Evolutionary conservation across 92 coral and sea anemone species (phyloP), one percentile per base, ranked within the genome.

Genomic region (Zoanthus sociatus): DNA sequence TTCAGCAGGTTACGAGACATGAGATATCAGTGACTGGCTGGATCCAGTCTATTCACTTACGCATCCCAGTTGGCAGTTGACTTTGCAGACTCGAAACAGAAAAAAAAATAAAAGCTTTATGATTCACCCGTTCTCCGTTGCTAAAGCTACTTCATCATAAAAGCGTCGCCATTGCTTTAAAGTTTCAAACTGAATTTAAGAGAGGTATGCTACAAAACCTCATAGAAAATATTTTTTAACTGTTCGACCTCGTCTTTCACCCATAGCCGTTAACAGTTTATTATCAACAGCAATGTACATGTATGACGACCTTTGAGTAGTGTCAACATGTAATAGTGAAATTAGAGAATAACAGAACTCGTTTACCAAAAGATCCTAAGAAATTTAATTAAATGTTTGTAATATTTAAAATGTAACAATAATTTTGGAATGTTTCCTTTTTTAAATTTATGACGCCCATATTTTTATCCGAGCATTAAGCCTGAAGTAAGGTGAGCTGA

Each of bases 1-100:
- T 54, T 75, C 78, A 44, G 78, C 69, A 63, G n/a, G 21, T 63
- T 18, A 7, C n/a, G 69, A 63, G 69, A 63, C 69, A 17, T 16
- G 69, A 63, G 31, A 63, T 20, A 7, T 17, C 69, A 63, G 20
- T 58, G 42, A 37, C 6, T 5, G 14, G 66, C 6, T 58, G 66
- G n/a, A n/a, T 63, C n/a, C 30, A 63, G 69, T 63, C 6, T 61
- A 26, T 61, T 61, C 68, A 61, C 15, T 3, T 61, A 18, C 6
- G 3, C 17, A 15, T 61, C 68, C n/a, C 18, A 8, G 21, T 61
- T 17, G 68, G 68, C 68, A 8, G 18, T 18, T 21, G 30, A 18
- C 55, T 3, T 3, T 63, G 20, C 9, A 63, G 8, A 63, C 20
- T 63, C 69, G n/a, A 63, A 63, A 63, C 8, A 50, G 55, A 50